These are phyloP conservation scores for Amia ocellicauda DNA, from an alignment of 2,113 vertebrate genomes.

Conservation along the genomic window DNA sequence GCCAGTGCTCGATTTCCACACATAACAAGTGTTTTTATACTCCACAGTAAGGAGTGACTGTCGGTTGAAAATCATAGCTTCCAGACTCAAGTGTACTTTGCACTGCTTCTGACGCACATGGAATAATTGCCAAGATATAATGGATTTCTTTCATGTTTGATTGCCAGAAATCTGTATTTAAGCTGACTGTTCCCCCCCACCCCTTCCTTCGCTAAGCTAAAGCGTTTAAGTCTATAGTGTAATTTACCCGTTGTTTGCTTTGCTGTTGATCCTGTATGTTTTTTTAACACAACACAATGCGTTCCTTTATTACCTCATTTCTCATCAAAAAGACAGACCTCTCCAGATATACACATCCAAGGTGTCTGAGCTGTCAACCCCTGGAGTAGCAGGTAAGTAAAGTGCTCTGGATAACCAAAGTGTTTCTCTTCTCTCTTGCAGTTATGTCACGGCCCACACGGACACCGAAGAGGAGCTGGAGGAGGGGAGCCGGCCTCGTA, in stretches of 20 bases:
- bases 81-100: constrained; percentile 46
- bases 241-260: no score
- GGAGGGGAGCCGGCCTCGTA: constrained; percentile 40
- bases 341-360: background rate
- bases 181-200: no score
- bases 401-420: background rate
- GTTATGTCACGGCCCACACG: constrained; percentile 90
- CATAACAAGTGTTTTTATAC: background rate
- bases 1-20: no score
- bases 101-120: constrained; percentile 62
- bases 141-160: constrained; percentile 57
- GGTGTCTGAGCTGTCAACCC: background rate
- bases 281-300: no score
- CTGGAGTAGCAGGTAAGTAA: background rate
- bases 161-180: no score
- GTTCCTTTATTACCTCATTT: no score
- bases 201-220: no score
- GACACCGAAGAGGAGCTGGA: constrained; percentile 82
- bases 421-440: constrained; percentile 57
- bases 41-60: background rate
- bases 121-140: constrained; percentile 54
- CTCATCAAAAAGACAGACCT: no score
- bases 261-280: no score
- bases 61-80: constrained; percentile 43
- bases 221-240: no score